Conservation (phyloP, 2,888 invertebrate genomes). For the Idaea dimidiata region DNA sequence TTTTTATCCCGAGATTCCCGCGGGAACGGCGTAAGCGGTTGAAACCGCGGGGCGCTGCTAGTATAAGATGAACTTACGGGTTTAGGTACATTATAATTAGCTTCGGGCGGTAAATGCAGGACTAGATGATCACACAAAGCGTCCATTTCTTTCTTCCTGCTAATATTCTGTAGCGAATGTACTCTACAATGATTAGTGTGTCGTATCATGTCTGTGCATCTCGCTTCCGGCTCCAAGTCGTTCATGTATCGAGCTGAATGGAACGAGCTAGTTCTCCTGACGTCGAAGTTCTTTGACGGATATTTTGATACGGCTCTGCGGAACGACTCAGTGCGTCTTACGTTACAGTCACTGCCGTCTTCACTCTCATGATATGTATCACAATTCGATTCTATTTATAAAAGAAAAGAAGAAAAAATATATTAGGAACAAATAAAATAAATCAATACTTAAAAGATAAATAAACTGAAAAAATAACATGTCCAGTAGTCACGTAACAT, state of each 20-base stretch:
- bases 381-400: conserved; percentile 65
- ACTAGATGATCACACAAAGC: conserved; percentile 65
- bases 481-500: too few species aligned
- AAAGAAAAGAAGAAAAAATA: background rate
- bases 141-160: conserved; percentile 64
- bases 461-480: too few species aligned
- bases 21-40: too few species aligned
- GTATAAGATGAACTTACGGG: conserved; percentile 48
- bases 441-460: background rate
- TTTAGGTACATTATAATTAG: conserved; percentile 60
- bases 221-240: conserved; percentile 50
- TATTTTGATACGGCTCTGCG: conserved; percentile 56
- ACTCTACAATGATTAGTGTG: conserved; percentile 59
- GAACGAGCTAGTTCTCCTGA: conserved; percentile 65
- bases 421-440: too few species aligned
- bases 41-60: too few species aligned
- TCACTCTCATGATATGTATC: conserved; percentile 72
- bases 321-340: conserved; percentile 68
- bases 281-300: conserved; percentile 61
- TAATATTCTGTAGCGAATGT: conserved; percentile 70
- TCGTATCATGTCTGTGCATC: conserved; percentile 44
- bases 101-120: conserved; percentile 65
- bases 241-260: conserved; percentile 64
- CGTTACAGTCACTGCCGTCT: conserved; percentile 69
- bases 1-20: too few species aligned